Evolutionary conservation across 1,140 invertebrate genomes (phyloP).

Genomic region (Drosophila setifemur): DNA sequence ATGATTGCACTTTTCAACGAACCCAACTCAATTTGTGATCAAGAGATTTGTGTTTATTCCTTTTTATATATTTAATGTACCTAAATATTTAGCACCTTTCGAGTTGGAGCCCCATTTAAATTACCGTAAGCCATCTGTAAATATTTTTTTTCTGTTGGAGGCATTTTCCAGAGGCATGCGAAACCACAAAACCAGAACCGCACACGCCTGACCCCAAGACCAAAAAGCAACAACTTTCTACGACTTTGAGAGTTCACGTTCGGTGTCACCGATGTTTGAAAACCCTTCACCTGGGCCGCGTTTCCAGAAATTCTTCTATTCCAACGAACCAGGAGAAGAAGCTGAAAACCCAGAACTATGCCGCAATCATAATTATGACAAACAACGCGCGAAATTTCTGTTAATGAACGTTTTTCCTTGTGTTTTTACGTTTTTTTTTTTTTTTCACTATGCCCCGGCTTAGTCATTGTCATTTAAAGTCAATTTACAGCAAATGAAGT

Average conservation of each 20-base stretch:
- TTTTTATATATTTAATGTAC: not conserved
- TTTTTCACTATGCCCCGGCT: not conserved
- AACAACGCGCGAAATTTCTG: conserved; percentile 47
- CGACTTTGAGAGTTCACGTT: conserved; percentile 1
- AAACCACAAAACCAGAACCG: conserved; percentile 10
- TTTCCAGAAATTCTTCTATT: not conserved
- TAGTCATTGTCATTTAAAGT: conserved; percentile 22
- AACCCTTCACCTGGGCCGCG: conserved; percentile 2
- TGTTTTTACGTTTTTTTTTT: conserved; percentile 6
- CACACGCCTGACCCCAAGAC: conserved; percentile 14
- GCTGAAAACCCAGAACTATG: too few species aligned
- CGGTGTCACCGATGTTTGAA: conserved; percentile 8
- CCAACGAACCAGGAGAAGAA: too few species aligned
- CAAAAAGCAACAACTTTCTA: conserved; percentile 4
- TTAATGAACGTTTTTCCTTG: conserved; percentile 49
- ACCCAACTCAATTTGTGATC: too few species aligned
- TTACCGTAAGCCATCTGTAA: not conserved
- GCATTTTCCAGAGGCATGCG: not conserved
- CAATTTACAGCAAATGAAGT: conserved; percentile 45
- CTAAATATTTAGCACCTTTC: not conserved
- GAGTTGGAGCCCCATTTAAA: not conserved
- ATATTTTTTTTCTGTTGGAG: not conserved
- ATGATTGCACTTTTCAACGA: too few species aligned
- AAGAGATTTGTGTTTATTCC: too few species aligned
- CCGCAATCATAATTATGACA: conserved; percentile 49